These are phyloP conservation scores for Trichogramma evanescens DNA, from an alignment of 2,888 invertebrate genomes.

Conservation along the genomic window DNA sequence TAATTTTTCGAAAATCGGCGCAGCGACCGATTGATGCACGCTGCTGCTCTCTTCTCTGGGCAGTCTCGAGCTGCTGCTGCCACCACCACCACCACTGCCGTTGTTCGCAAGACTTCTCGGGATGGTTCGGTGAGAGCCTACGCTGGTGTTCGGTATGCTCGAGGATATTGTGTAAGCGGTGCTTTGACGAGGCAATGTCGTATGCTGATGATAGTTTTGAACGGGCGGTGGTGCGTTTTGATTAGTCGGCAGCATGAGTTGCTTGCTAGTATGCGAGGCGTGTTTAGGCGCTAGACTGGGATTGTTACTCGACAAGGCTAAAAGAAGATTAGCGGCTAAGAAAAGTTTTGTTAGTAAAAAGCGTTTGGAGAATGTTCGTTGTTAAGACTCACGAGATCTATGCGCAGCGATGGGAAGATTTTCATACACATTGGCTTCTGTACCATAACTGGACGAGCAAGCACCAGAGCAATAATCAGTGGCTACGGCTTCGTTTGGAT, in stretches of 20 bases:
- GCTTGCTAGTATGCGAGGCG: conserved; percentile 21
- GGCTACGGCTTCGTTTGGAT: conserved; percentile 30
- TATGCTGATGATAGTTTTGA: conserved; percentile 51
- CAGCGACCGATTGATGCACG: conserved; percentile 33
- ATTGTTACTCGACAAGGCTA: conserved; percentile 18
- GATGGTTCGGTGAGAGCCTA: conserved; percentile 53
- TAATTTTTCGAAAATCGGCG: conserved; percentile 34
- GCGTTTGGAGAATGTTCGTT: neutral
- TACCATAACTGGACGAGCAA: conserved; percentile 37
- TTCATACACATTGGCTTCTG: conserved; percentile 40
- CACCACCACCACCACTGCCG: conserved; percentile 21
- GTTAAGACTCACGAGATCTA: conserved; percentile 15
- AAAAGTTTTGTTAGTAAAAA: neutral
- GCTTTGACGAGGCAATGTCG: conserved; percentile 43
- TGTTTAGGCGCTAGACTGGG: conserved; percentile 25
- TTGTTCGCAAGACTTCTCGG: conserved; percentile 48
- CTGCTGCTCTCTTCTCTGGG: conserved; percentile 33
- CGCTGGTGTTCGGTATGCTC: conserved; percentile 41
- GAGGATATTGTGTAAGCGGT: conserved; percentile 45
- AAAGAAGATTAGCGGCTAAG: neutral
- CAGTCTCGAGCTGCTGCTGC: conserved; percentile 31
- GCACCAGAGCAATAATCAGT: conserved; percentile 33
- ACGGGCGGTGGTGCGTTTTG: conserved; percentile 39
- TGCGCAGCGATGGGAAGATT: conserved; percentile 37
- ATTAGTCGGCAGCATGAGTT: conserved; percentile 43